Percentiles rank a stretch among this genome's conserved stretches.
Conservation (phyloP, 2,113 vertebrate species). For the Eretmochelys imbricata region DNA sequence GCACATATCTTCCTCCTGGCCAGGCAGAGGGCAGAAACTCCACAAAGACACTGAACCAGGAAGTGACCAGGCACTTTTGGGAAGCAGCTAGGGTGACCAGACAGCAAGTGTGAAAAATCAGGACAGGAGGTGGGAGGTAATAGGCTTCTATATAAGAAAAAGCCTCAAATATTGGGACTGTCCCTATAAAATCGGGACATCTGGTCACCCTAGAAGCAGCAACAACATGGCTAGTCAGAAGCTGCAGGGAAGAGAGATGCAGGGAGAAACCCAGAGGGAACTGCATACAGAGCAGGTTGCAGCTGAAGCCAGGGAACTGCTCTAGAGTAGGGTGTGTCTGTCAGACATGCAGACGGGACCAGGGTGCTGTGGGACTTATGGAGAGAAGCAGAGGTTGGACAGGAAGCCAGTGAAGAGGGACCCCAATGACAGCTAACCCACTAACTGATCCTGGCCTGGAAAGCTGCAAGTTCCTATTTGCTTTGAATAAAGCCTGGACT, state of each 20-base stretch:
- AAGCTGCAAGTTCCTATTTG: not conserved
- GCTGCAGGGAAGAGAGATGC: not conserved
- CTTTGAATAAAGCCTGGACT: not conserved
- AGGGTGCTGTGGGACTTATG: not conserved
- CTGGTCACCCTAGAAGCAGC: not conserved
- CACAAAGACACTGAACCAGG: not conserved
- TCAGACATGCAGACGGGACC: not conserved
- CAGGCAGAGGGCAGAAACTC: too few species aligned
- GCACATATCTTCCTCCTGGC: too few species aligned
- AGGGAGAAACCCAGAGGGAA: not conserved
- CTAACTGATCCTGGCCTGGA: not conserved
- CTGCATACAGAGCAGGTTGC: not conserved
- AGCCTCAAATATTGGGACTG: too few species aligned
- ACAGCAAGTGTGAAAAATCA: too few species aligned
- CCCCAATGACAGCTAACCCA: not conserved
- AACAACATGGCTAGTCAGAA: not conserved
- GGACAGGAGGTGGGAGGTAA: too few species aligned
- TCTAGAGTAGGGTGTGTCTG: not conserved
- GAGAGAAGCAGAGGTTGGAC: not conserved
- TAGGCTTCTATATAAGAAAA: too few species aligned
- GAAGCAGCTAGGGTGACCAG: not conserved
- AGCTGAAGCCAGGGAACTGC: not conserved
- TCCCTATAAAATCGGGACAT: too few species aligned
- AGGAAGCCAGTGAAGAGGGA: not conserved
- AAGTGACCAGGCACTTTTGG: not conserved